Evolutionary conservation across 2,888 invertebrate genomes (phyloP), one percentile per base, ranked within the genome.

Genomic region (Aquatica leii): DNA sequence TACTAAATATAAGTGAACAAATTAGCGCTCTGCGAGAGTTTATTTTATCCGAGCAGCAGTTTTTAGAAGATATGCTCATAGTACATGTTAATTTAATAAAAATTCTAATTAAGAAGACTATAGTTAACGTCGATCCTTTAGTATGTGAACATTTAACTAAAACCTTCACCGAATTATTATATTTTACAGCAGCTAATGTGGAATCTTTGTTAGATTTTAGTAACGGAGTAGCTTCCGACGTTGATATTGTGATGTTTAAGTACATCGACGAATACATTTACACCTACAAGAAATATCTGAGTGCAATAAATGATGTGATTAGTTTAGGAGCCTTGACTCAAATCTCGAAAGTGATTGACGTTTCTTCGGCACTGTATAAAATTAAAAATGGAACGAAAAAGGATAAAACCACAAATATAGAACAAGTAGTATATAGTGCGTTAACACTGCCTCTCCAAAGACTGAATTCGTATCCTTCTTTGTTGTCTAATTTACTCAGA

Each of bases 271-370:
- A 92, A 81, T 88, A 86, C 81, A 86, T 90, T 76, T 85, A 86
- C 76, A 84, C 90, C 66, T 91, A 90, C 78, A 89, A 86, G 78
- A 86, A 86, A 78, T 92, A 92, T 83, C 85, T 90, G 48, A 84
- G 87, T 80, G 86, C 87, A 72, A 84, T 91, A 77, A 90, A 91
- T 80, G 89, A 91, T 84, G 85, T 91, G 67, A 88, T 89, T 75
- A 89, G 90, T 71, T 84, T 91, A 66, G 87, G 89, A 74, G 92
- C 91, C 34, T 90, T 91, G 75, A 77, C 83, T 43, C 87, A 88
- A 71, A 88, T 91, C 58, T 86, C 88, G 67, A 86, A 84, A 78
- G 76, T 87, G 54, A 83, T 91, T 63, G 88, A 89, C 73, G 83
- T 88, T 52, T 86, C 87, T 17, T 83, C 84, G 68, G 82, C 81